Evolutionary conservation across 1,140 invertebrate genomes (phyloP).

Genomic region (Heterodera schachtii): DNA sequence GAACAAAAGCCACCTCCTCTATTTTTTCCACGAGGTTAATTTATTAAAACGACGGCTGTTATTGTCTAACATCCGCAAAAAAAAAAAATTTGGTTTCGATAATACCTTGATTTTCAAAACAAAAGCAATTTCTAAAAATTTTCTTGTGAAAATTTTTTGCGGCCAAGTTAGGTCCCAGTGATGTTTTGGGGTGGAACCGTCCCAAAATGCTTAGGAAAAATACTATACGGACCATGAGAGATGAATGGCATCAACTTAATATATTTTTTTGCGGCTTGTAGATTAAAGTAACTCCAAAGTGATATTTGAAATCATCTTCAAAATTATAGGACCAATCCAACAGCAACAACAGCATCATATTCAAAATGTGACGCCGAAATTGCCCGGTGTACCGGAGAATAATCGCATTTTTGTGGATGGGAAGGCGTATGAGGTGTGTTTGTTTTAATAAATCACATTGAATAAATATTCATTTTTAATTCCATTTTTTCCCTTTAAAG

Average conservation of each 20-base stretch:
- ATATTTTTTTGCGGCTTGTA: no score
- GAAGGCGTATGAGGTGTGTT: slow-evolving; percentile 59
- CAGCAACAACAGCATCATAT: slow-evolving; percentile 34
- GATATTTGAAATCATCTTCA: no score
- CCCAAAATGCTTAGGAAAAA: background rate
- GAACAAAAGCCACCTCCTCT: background rate
- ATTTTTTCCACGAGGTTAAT: background rate
- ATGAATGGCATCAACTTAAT: no score
- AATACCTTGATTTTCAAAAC: no score
- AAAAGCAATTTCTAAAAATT: no score
- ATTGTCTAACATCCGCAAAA: background rate
- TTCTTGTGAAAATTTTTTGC: no score
- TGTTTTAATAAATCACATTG: slow-evolving; percentile 17
- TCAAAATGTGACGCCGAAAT: slow-evolving; percentile 49
- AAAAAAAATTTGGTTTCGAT: no score
- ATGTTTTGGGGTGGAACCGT: no score
- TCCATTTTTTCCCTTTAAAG: slow-evolving; percentile 30
- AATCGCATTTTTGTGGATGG: slow-evolving; percentile 65
- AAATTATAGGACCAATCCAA: slow-evolving; percentile 1
- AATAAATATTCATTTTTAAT: background rate
- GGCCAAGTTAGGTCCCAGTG: no score
- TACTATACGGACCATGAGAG: no score
- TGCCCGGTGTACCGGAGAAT: slow-evolving; percentile 58
- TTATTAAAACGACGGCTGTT: background rate
- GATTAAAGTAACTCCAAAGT: no score